Conservation (phyloP, 1,140 invertebrate species). For the Leptopilina boulardi region DNA sequence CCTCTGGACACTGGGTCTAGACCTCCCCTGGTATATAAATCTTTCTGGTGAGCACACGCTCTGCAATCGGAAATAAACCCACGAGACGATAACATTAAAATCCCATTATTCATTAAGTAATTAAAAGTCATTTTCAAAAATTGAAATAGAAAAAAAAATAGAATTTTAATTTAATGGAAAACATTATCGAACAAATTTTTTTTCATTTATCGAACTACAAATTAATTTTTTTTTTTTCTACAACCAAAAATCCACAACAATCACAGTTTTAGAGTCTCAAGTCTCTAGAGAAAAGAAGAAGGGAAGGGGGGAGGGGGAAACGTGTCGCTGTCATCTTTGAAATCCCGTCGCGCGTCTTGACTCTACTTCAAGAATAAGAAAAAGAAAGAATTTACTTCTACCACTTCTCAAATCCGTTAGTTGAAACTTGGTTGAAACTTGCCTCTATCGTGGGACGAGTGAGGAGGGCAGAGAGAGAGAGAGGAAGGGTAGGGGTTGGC, state of each 20-base stretch:
- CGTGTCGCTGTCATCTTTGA: not conserved
- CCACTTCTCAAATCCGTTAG: conserved; percentile 13
- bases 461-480: too few species aligned
- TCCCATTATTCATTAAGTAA: not conserved
- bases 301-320: too few species aligned
- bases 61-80: conserved; percentile 5
- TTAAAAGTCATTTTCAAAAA: not conserved
- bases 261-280: not conserved
- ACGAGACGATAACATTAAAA: not conserved
- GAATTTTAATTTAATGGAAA: not conserved
- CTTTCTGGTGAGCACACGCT: not conserved
- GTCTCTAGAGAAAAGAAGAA: too few species aligned
- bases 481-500: too few species aligned
- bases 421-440: conserved; percentile 27
- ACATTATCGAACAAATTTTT: not conserved
- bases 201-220: not conserved
- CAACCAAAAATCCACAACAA: not conserved
- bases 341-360: not conserved
- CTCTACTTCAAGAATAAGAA: not conserved
- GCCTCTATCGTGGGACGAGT: not conserved
- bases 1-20: conserved; percentile 30
- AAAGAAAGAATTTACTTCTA: conserved; percentile 24
- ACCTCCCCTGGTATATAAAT: not conserved
- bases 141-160: too few species aligned
- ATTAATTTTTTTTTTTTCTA: not conserved